phyloP scores from a whole-genome alignment of 2,888 invertebrate genomes.

The Torymus tubicola region DNA sequence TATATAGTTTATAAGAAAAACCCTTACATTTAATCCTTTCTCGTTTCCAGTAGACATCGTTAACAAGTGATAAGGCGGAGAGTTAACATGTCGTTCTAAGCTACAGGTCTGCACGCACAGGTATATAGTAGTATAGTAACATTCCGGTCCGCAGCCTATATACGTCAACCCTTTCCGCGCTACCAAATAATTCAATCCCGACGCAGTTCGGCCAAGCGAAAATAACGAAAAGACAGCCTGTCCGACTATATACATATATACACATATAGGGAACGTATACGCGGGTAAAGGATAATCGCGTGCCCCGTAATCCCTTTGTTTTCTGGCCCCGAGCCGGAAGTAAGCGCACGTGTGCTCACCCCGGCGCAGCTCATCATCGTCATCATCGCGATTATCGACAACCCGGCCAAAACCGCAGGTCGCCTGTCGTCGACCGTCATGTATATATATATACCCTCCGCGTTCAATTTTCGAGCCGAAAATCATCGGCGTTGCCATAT shows the following conservation, averaged over 20 bases:
- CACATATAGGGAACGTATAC: not conserved
- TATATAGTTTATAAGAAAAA: no score
- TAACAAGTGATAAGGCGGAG: no score
- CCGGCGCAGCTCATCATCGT: conserved; percentile 1
- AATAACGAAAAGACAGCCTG: not conserved
- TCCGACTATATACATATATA: not conserved
- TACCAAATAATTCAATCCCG: not conserved
- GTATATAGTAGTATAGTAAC: no score
- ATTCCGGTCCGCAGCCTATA: no score
- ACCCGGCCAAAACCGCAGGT: conserved; percentile 66
- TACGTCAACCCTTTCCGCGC: not conserved
- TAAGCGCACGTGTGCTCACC: not conserved
- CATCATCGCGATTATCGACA: conserved; percentile 64
- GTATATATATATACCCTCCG: not conserved
- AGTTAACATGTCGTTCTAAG: no score
- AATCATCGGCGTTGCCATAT: conserved; percentile 62
- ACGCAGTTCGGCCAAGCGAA: not conserved
- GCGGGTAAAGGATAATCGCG: conserved; percentile 25
- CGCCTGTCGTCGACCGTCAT: conserved; percentile 65
- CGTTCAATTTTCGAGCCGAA: conserved; percentile 26
- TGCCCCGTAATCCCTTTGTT: conserved; percentile 23
- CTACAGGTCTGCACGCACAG: no score
- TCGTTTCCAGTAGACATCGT: no score
- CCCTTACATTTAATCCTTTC: no score
- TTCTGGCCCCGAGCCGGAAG: conserved; percentile 38